Percentiles rank a stretch among this genome's conserved stretches.
These are phyloP conservation scores for Origma solitaria DNA, from an alignment of 2,113 vertebrate genomes.

Conservation along the genomic window DNA sequence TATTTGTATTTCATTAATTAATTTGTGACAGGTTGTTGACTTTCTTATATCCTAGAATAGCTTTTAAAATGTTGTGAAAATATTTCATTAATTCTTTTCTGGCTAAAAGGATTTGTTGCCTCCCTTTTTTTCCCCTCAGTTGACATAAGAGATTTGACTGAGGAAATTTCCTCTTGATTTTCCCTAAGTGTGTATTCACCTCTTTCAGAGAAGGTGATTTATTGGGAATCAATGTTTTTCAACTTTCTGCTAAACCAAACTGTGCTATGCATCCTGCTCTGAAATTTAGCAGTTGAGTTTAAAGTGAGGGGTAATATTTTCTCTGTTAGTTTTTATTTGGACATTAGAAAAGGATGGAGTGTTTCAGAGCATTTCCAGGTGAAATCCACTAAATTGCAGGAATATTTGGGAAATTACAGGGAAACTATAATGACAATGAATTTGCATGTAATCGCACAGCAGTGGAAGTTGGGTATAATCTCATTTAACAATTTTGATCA, in stretches of 20 bases:
- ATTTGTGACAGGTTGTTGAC: not conserved
- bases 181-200: not conserved
- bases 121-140: not conserved
- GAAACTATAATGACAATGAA: not conserved
- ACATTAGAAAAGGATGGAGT: not conserved
- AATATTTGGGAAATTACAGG: not conserved
- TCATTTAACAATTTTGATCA: not conserved
- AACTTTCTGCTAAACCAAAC: not conserved
- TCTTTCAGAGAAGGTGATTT: not conserved
- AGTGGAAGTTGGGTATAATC: not conserved
- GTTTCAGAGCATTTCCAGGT: not conserved
- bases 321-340: not conserved
- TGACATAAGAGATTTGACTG: not conserved
- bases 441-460: not conserved
- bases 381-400: not conserved
- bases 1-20: not conserved
- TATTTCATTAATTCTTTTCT: not conserved
- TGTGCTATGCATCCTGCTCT: not conserved
- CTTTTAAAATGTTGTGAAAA: not conserved
- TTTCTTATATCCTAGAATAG: not conserved
- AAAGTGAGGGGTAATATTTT: not conserved
- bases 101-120: not conserved
- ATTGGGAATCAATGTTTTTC: not conserved
- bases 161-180: not conserved
- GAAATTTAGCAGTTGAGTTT: not conserved